A percentile compares a stretch with the other conserved stretches of the same genome.
phyloP scores from a whole-genome alignment of 2,888 invertebrate species.

The Cantharis rufa region DNA sequence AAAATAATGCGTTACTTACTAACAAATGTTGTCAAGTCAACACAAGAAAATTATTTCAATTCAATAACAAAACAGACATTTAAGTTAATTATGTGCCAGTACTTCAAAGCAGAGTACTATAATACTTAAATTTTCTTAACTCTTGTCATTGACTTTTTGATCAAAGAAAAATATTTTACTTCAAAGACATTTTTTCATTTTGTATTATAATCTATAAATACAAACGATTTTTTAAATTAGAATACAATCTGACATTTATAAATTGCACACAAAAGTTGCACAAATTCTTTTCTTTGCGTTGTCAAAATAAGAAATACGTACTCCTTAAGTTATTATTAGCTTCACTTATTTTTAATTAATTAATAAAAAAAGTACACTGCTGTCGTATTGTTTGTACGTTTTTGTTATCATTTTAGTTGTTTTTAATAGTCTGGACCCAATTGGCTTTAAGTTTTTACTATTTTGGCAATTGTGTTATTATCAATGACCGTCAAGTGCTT shows the following conservation, averaged over 20 bases:
- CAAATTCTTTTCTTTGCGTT: background rate
- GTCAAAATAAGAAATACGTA: background rate
- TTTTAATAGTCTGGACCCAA: background rate
- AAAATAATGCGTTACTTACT: background rate
- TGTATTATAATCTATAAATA: background rate
- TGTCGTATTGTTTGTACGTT: background rate
- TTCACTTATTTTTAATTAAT: background rate
- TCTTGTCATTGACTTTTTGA: background rate
- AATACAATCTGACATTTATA: background rate
- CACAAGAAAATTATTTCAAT: constrained; percentile 1
- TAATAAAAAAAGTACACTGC: background rate
- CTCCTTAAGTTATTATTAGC: background rate
- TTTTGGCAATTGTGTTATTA: background rate
- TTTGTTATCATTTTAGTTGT: background rate
- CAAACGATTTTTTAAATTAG: background rate
- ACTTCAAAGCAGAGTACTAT: constrained; percentile 7
- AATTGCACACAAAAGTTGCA: background rate
- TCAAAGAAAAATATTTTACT: constrained; percentile 1
- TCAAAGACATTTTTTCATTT: background rate
- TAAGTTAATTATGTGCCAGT: constrained; percentile 14
- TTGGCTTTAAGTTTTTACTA: background rate
- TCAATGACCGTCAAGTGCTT: background rate
- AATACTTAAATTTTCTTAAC: background rate
- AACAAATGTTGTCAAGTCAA: background rate
- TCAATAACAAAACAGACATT: background rate